A percentile compares a stretch with the other conserved stretches of the same genome.
phyloP scores from a whole-genome alignment of 92 coral and sea anemone genomes.

The Phenganax marumi region DNA sequence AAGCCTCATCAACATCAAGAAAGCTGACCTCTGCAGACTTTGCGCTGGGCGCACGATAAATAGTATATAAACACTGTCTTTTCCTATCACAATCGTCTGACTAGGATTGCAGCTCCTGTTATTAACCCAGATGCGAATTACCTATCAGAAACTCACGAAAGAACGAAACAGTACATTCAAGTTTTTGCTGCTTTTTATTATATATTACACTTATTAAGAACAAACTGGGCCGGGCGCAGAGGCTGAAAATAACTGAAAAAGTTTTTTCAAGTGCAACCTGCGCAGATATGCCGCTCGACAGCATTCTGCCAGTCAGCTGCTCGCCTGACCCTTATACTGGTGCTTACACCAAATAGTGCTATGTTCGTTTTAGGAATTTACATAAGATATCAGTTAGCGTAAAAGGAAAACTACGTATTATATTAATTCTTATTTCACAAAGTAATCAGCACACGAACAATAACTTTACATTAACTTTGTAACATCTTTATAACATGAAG shows the following conservation, averaged over 20 bases:
- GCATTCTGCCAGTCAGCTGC: neutral
- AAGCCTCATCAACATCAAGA: no score
- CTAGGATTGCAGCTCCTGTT: no score
- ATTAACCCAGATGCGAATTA: no score
- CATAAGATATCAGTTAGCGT: slow-evolving; percentile 6
- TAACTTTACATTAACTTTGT: neutral
- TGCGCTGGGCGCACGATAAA: no score
- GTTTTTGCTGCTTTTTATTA: neutral
- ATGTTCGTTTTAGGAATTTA: neutral
- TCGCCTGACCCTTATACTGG: neutral
- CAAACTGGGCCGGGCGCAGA: neutral
- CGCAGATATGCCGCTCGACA: slow-evolving; percentile 17
- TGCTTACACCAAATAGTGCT: neutral
- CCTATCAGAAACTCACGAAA: no score
- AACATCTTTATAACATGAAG: neutral
- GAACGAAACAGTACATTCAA: no score
- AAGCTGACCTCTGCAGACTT: no score
- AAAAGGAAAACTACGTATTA: slow-evolving; percentile 16
- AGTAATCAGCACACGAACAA: neutral
- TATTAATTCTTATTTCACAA: slow-evolving; percentile 25
- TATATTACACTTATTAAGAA: neutral
- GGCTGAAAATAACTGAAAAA: neutral
- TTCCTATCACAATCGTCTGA: no score
- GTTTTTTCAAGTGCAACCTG: neutral
- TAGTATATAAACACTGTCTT: no score